Evolutionary conservation across 2,888 invertebrate species (phyloP).

Genomic region (Danaus chrysippus): DNA sequence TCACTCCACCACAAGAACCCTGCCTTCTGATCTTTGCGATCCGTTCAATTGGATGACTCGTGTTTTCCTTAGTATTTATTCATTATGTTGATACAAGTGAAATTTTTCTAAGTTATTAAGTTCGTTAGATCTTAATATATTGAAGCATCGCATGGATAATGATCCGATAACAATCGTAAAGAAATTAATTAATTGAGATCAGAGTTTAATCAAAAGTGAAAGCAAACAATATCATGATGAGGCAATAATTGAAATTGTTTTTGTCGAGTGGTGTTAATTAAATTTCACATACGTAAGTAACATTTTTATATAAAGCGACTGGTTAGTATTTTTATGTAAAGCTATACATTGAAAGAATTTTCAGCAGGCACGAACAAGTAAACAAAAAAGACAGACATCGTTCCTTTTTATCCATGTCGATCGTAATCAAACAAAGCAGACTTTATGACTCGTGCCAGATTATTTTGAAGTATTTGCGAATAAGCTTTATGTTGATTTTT

Average conservation of each 20-base stretch:
- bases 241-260: not conserved
- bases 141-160: not conserved
- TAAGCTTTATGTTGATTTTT: slow-evolving; percentile 4
- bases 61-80: slow-evolving; percentile 1
- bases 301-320: slow-evolving; percentile 1
- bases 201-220: slow-evolving; percentile 3
- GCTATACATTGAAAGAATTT: not conserved
- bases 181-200: not conserved
- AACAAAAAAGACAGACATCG: slow-evolving; percentile 18
- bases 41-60: not conserved
- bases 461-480: slow-evolving; percentile 1
- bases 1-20: not conserved
- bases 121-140: too few species aligned
- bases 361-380: slow-evolving; percentile 13
- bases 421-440: slow-evolving; percentile 11
- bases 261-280: not conserved
- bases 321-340: too few species aligned
- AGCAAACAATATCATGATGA: not conserved
- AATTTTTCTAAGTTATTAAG: not conserved
- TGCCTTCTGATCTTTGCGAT: not conserved
- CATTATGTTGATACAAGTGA: not conserved
- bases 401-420: slow-evolving; percentile 12
- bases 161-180: not conserved
- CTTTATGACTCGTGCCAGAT: slow-evolving; percentile 11
- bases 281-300: not conserved